phyloP scores from a whole-genome alignment of 2,888 invertebrate species.

The Lucinisca nassula region DNA sequence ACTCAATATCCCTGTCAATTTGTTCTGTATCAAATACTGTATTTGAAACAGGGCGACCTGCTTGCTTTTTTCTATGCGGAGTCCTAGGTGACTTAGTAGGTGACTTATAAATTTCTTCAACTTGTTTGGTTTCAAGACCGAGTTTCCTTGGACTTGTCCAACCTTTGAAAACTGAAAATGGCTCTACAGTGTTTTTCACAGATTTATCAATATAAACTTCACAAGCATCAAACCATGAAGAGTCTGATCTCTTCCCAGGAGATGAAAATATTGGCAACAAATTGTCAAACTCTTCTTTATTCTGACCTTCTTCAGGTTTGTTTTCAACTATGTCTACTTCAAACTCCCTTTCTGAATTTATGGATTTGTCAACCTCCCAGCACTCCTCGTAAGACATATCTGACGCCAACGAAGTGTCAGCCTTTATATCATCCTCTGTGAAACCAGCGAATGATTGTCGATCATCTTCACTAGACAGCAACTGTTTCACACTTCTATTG shows the following conservation, averaged over 20 bases:
- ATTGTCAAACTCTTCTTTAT: constrained; percentile 41
- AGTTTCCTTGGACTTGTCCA: constrained; percentile 51
- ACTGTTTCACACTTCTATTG: constrained; percentile 71
- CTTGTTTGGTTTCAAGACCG: not conserved
- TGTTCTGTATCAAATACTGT: constrained; percentile 37
- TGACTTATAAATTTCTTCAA: not conserved
- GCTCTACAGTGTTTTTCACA: constrained; percentile 26
- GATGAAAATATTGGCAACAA: constrained; percentile 70
- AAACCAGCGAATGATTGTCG: constrained; percentile 76
- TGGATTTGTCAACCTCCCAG: constrained; percentile 72
- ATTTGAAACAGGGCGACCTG: not conserved
- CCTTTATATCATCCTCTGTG: constrained; percentile 49
- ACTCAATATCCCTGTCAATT: constrained; percentile 75
- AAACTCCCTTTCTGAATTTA: constrained; percentile 74
- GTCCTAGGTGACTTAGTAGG: not conserved
- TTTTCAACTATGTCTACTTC: constrained; percentile 52
- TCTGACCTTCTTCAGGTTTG: constrained; percentile 5
- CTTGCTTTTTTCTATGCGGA: not conserved
- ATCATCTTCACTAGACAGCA: constrained; percentile 73
- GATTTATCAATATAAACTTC: constrained; percentile 74
- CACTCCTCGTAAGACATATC: constrained; percentile 75
- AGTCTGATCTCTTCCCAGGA: constrained; percentile 77
- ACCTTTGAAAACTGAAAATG: constrained; percentile 21
- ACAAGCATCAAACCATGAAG: constrained; percentile 80
- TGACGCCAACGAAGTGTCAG: constrained; percentile 60